phyloP scores from a whole-genome alignment of 2,113 vertebrate genomes.

The Zonotrichia leucophrys region DNA sequence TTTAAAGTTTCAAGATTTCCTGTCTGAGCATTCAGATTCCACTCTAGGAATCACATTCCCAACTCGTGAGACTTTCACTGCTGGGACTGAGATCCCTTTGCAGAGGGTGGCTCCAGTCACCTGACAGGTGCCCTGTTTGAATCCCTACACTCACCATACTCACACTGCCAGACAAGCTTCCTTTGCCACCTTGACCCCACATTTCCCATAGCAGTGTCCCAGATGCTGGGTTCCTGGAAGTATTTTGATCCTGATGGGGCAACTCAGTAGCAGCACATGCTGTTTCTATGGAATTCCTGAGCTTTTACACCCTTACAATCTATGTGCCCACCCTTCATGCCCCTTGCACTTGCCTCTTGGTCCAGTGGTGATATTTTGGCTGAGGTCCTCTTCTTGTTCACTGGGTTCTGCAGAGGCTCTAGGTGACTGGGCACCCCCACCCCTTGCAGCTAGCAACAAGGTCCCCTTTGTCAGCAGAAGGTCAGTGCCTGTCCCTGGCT shows the following conservation, averaged over 20 bases:
- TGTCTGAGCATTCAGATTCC: not conserved
- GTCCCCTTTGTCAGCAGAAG: not conserved
- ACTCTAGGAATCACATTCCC: not conserved
- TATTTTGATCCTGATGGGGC: not conserved
- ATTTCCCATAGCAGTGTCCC: not conserved
- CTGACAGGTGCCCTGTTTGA: fast-evolving
- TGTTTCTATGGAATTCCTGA: not conserved
- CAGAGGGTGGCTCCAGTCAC: not conserved
- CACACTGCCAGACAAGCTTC: not conserved
- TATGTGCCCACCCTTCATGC: fast-evolving
- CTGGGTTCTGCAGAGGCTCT: not conserved
- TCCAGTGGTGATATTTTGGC: not conserved
- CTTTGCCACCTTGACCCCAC: not conserved
- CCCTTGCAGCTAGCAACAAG: not conserved
- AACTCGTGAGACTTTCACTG: not conserved
- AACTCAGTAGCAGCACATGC: not conserved
- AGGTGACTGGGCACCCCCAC: not conserved
- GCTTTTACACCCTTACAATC: not conserved
- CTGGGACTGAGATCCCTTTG: not conserved
- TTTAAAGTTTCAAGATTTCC: not conserved
- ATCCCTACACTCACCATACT: not conserved
- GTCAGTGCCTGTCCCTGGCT: no score
- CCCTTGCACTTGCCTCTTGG: not conserved
- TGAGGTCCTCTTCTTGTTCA: not conserved
- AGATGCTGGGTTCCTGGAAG: not conserved